Percentiles rank a stretch among this genome's conserved stretches.
These are phyloP conservation scores for Ceraclea dissimilis DNA, from an alignment of 2,888 invertebrate species.

Conservation along the genomic window DNA sequence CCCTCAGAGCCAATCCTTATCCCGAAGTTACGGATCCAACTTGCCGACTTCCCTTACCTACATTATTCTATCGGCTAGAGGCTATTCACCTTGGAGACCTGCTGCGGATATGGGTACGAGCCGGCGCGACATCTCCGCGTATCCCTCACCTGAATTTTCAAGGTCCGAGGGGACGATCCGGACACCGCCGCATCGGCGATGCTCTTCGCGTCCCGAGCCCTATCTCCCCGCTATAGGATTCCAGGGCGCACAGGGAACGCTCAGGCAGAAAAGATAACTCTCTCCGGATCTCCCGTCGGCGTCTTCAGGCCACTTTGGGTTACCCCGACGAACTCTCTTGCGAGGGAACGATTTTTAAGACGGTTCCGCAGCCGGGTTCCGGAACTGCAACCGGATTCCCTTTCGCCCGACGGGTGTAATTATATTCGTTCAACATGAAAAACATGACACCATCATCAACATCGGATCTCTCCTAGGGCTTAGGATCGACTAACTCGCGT, in stretches of 20 bases:
- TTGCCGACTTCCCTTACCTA: conserved; percentile 64
- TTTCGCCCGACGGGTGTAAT: conserved; percentile 46
- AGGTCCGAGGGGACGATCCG: conserved; percentile 39
- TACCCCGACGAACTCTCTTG: conserved; percentile 41
- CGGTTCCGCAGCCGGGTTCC: conserved; percentile 52
- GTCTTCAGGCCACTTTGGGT: conserved; percentile 49
- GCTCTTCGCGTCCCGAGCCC: conserved; percentile 43
- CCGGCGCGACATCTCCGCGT: conserved; percentile 28
- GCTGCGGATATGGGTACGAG: conserved; percentile 66
- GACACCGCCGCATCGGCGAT: conserved; percentile 42
- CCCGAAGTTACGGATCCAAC: conserved; percentile 58
- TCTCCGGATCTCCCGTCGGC: conserved; percentile 48
- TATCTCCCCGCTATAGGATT: conserved; percentile 48
- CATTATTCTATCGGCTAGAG: conserved; percentile 61
- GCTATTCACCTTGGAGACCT: conserved; percentile 67
- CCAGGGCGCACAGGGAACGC: conserved; percentile 38
- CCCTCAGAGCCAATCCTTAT: conserved; percentile 69
- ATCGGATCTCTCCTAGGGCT: too few relatives aligned
- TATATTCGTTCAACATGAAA: too few relatives aligned
- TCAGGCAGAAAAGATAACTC: conserved; percentile 46
- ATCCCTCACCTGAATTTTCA: conserved; percentile 33
- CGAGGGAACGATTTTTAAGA: conserved; percentile 39
- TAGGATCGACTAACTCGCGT: too few relatives aligned
- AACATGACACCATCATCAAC: too few relatives aligned
- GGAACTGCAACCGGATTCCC: conserved; percentile 52